Base-by-base conservation (phyloP, 2,113 vertebrate genomes). In the Lepus timidus region DNA sequence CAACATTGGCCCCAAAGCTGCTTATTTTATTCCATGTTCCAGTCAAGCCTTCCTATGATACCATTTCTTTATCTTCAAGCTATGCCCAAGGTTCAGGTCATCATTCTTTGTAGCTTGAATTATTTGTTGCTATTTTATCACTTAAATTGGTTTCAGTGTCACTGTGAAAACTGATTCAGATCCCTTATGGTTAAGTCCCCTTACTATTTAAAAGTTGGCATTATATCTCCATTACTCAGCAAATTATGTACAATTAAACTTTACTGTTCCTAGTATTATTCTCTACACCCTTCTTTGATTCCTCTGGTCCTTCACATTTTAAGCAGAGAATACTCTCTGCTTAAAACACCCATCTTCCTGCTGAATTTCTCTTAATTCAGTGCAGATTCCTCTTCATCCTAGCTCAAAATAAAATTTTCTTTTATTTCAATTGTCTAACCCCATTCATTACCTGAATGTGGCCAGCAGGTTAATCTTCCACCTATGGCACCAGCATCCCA, bases 261-360 rank as follows among this genome's bases (percentile, higher is more conserved):
- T 73, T 36, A 27, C 10, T 6, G 39, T 67, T 39, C 11, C 49
- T n/a, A 6, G 4, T 23, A 27, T 31, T 4, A 27, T 25, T 4
- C 10, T 1, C 2, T 75, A 23, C 11, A 6, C 0, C 19, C 3
- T 12, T 11, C 20, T 22, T 1, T 12, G 2, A 58, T 19, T 9
- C 1, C 8, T 7, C 9, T 4, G 0, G 4, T 10, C 19, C 22
- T 5, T 19, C 6, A 9, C 1, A 4, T 20, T 55, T 73, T 4
- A 36, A 36, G 2, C 36, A 36, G 36, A 39, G 29, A 36, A 9
- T 1, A 11, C 19, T 27, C 7, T n/a, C 19, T 70, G 4, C 20
- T 39, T 52, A 44, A 67, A 62, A 73, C 9, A 2, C 2, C 7
- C 17, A 31, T 14, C 31, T 85, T 64, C 55, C 39, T 36, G 13